A percentile compares a stretch with the other conserved stretches of the same genome.
Conservation (phyloP, 2,888 invertebrate species). For the Ashinkailepas kermadecensis region DNA sequence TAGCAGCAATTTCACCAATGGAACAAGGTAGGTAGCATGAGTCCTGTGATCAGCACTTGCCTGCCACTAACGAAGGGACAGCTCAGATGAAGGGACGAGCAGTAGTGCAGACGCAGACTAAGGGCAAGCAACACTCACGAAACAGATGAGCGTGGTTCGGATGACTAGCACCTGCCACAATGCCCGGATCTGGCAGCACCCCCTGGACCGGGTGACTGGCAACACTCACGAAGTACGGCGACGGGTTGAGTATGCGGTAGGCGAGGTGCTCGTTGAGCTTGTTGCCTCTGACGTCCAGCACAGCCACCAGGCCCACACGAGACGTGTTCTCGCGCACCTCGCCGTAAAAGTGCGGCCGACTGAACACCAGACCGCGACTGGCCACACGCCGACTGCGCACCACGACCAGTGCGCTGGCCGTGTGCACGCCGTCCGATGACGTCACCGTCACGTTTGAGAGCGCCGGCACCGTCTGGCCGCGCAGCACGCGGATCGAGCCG, state of each 20-base stretch:
- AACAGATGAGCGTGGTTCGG: no score
- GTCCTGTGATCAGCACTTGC: no score
- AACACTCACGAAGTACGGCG: constrained; percentile 11
- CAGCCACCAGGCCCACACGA: constrained; percentile 66
- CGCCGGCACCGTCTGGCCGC: background rate
- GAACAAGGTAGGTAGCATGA: no score
- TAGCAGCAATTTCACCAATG: no score
- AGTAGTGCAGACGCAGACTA: no score
- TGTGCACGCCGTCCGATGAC: background rate
- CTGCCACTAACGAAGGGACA: no score
- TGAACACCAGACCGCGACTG: constrained; percentile 71
- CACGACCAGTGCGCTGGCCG: background rate
- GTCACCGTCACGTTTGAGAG: background rate
- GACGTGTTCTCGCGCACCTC: constrained; percentile 78
- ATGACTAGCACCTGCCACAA: no score
- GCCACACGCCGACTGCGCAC: constrained; percentile 43
- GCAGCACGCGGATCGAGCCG: background rate
- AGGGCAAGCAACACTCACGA: no score
- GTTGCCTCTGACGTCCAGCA: constrained; percentile 79
- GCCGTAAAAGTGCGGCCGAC: constrained; percentile 68
- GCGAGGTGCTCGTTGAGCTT: constrained; percentile 78
- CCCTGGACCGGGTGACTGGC: no score
- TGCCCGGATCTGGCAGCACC: no score
- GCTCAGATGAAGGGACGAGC: no score
- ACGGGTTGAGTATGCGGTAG: constrained; percentile 46